Conservation (phyloP, 2,113 vertebrate genomes). For the Rostratula benghalensis region DNA sequence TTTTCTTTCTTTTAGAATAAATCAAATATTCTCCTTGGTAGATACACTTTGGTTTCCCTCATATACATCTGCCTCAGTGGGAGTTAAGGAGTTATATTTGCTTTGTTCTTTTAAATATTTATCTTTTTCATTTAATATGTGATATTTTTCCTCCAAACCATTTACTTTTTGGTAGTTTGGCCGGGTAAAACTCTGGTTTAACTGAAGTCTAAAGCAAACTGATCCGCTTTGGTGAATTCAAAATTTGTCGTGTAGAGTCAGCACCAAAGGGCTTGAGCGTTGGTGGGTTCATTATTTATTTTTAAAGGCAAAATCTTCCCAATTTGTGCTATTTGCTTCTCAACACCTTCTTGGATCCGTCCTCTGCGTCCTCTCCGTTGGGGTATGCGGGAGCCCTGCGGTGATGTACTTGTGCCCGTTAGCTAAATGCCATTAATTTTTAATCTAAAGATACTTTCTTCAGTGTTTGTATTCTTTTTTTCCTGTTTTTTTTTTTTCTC, state of each 20-base stretch:
- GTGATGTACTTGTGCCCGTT: neutral
- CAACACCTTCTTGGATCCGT: neutral
- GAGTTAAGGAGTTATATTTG: neutral
- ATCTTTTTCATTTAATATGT: neutral
- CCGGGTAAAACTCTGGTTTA: neutral
- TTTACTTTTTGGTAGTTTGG: neutral
- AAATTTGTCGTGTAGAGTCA: neutral
- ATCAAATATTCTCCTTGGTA: neutral
- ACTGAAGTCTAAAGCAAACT: neutral
- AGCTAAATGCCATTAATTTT: neutral
- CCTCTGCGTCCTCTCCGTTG: neutral
- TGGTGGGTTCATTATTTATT: neutral
- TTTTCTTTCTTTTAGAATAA: neutral
- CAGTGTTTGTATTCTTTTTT: neutral
- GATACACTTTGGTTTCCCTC: neutral
- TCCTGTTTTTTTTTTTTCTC: neutral
- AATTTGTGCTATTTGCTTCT: neutral
- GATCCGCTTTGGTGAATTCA: neutral
- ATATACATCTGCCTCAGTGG: neutral
- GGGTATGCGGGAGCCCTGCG: neutral
- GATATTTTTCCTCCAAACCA: neutral
- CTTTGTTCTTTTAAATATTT: conserved; percentile 18
- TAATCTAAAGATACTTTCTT: neutral
- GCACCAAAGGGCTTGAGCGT: neutral
- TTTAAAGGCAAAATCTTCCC: neutral